Percentiles rank a stretch among this genome's conserved stretches.
Conservation (phyloP, 2,113 vertebrate genomes). For the Brienomyrus brachyistius region DNA sequence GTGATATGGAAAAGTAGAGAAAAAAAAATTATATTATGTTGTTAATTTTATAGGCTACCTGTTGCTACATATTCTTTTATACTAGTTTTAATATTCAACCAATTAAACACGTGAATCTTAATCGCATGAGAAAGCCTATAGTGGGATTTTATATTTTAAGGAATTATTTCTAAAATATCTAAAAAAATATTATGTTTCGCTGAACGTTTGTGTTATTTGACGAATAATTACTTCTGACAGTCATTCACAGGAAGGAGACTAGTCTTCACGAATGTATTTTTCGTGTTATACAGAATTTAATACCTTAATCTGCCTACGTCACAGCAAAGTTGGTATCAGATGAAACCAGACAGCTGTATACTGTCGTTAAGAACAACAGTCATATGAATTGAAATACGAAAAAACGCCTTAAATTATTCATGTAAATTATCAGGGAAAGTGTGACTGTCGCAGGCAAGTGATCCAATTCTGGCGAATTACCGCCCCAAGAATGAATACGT, state of each 20-base stretch:
- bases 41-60: not conserved
- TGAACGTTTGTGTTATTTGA: not conserved
- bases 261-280: not conserved
- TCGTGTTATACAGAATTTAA: not conserved
- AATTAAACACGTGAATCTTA: not conserved
- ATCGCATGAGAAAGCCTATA: not conserved
- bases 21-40: not conserved
- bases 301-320: not conserved
- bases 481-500: not conserved
- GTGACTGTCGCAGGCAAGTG: not conserved
- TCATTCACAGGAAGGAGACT: not conserved
- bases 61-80: not conserved
- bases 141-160: not conserved
- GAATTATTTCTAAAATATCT: not conserved
- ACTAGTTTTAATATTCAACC: not conserved
- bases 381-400: not conserved
- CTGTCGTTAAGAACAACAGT: not conserved
- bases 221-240: not conserved
- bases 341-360: not conserved
- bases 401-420: not conserved
- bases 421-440: not conserved
- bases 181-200: not conserved
- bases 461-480: not conserved
- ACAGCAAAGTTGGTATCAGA: not conserved
- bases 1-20: not conserved